A percentile compares a stretch with the other conserved stretches of the same genome.
phyloP scores from a whole-genome alignment of 2,888 invertebrate genomes.

The Archips xylosteana region DNA sequence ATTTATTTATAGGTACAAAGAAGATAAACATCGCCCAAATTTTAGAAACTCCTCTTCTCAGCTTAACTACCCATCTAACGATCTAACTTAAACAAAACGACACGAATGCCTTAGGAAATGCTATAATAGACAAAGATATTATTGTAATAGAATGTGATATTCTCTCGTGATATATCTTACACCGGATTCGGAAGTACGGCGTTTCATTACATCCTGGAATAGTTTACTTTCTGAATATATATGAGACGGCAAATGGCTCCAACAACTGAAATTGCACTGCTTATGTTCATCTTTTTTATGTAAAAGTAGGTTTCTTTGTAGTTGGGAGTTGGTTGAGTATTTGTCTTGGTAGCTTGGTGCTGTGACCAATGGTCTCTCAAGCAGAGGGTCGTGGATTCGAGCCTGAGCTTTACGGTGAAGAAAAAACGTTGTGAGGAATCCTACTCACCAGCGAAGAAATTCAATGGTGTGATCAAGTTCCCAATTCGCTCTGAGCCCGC shows the following conservation, averaged over 20 bases:
- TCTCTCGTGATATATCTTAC: conserved; percentile 12
- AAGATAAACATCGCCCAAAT: neutral
- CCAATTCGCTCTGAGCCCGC: no score
- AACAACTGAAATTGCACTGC: neutral
- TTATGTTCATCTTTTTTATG: neutral
- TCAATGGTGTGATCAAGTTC: no score
- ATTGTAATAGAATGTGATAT: neutral
- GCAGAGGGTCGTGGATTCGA: no score
- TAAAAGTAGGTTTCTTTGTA: no score
- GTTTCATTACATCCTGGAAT: conserved; percentile 37
- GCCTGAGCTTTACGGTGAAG: no score
- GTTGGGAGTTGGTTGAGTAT: no score
- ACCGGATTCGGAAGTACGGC: conserved; percentile 29
- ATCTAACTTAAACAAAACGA: neutral
- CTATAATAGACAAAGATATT: conserved; percentile 17
- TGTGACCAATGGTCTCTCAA: no score
- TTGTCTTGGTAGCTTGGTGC: no score
- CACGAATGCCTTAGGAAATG: neutral
- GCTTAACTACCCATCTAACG: neutral
- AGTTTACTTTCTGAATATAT: conserved; percentile 24
- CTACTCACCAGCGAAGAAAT: no score
- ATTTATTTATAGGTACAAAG: no score
- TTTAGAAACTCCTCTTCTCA: neutral
- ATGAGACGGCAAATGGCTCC: conserved; percentile 24
- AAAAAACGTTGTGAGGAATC: no score